Evolutionary conservation across 2,113 vertebrate genomes (phyloP).

Genomic region (Engraulis encrasicolus): DNA sequence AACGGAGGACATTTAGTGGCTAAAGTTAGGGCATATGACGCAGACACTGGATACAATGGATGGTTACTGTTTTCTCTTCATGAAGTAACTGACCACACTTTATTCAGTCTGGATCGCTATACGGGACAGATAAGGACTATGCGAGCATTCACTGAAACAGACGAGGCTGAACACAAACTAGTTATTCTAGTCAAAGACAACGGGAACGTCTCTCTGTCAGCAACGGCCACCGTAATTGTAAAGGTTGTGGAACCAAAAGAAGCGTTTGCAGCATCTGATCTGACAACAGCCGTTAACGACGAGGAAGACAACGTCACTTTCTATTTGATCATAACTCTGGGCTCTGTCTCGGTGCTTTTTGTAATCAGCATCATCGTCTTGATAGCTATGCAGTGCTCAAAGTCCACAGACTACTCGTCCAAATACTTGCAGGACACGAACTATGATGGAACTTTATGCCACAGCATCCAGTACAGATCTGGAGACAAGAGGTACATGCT

Average conservation of each 20-base stretch:
- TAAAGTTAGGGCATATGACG: constrained; percentile 34
- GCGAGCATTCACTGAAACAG: constrained; percentile 24
- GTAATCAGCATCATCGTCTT: constrained; percentile 32
- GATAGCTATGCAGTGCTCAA: constrained; percentile 36
- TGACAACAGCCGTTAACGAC: neutral
- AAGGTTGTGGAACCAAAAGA: constrained; percentile 31
- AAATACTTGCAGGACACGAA: constrained; percentile 34
- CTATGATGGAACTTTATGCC: constrained; percentile 31
- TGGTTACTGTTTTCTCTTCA: constrained; percentile 30
- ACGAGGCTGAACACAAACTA: constrained; percentile 30
- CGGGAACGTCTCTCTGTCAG: constrained; percentile 35
- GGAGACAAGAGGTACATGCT: constrained; percentile 51
- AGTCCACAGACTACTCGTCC: constrained; percentile 3
- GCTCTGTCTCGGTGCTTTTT: constrained; percentile 39
- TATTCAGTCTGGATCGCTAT: constrained; percentile 36
- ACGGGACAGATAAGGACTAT: constrained; percentile 45
- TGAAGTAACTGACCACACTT: constrained; percentile 32
- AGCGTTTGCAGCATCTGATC: constrained; percentile 5
- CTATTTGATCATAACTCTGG: constrained; percentile 38
- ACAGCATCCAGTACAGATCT: constrained; percentile 48
- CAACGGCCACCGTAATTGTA: constrained; percentile 32
- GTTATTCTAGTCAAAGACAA: constrained; percentile 42
- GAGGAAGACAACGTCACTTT: constrained; percentile 33
- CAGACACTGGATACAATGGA: constrained; percentile 44
- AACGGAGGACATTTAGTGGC: constrained; percentile 55